A percentile compares a stretch with the other conserved stretches of the same genome.
Evolutionary conservation across 2,888 invertebrate genomes (phyloP).

Genomic region (Synanthedon myopaeformis): DNA sequence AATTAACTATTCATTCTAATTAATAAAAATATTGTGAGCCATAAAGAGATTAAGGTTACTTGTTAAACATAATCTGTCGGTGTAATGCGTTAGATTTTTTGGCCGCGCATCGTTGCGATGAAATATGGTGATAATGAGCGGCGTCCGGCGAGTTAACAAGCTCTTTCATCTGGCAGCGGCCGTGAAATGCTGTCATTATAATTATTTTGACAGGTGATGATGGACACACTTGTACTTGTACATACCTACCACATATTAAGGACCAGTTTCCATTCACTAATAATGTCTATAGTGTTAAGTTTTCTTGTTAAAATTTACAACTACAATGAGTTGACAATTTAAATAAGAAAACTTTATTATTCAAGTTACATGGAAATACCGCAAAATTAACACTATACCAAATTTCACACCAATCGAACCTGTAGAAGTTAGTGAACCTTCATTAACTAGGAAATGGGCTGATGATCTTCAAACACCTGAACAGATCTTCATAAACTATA

Average conservation of each 20-base stretch:
- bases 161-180: conserved; percentile 38
- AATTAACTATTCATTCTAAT: not conserved
- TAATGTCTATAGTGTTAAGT: too few species aligned
- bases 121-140: conserved; percentile 46
- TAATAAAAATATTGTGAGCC: conserved; percentile 1
- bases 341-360: too few species aligned
- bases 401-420: too few species aligned
- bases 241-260: not conserved
- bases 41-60: conserved; percentile 1
- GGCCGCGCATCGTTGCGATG: conserved; percentile 34
- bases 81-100: conserved; percentile 14
- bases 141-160: conserved; percentile 42
- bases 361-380: too few species aligned
- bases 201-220: conserved; percentile 53
- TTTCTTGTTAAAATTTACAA: too few species aligned
- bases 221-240: conserved; percentile 2
- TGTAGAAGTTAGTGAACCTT: too few species aligned
- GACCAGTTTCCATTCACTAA: too few species aligned
- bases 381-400: too few species aligned
- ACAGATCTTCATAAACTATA: too few species aligned
- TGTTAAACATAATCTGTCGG: conserved; percentile 4
- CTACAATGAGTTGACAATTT: too few species aligned
- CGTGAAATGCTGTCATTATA: conserved; percentile 38
- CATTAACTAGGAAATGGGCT: too few species aligned
- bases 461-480: too few species aligned